Evolutionary conservation across 2,797 vertebrate genomes (phyloP).

Genomic region (Galaxias olidus): DNA sequence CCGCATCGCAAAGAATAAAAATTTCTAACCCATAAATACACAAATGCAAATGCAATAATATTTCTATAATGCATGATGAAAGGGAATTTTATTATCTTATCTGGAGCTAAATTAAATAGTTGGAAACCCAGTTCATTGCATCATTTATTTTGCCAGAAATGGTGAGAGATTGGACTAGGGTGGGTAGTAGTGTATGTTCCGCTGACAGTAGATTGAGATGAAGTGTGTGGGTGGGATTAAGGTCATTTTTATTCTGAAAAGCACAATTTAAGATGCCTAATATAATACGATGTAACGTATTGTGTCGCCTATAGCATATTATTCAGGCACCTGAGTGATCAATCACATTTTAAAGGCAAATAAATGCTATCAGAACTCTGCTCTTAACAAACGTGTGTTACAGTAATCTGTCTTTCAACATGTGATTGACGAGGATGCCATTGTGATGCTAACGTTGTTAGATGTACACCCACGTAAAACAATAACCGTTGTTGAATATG

Average conservation of each 20-base stretch:
- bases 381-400: conserved; percentile 39
- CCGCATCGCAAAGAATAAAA: background rate
- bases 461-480: conserved; percentile 10
- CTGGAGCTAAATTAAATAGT: conserved; percentile 47
- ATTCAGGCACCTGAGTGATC: conserved; percentile 37
- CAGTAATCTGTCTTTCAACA: conserved; percentile 35
- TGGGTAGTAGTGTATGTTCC: conserved; percentile 13
- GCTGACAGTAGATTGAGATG: conserved; percentile 9
- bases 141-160: conserved; percentile 62
- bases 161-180: conserved; percentile 36
- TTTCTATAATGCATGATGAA: conserved; percentile 21
- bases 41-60: background rate
- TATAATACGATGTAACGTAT: conserved; percentile 58
- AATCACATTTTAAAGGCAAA: conserved; percentile 60
- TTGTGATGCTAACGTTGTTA: conserved; percentile 22
- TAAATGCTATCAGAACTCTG: conserved; percentile 42
- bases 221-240: conserved; percentile 31
- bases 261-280: conserved; percentile 54
- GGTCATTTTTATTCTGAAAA: conserved; percentile 48
- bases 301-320: conserved; percentile 27
- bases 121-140: conserved; percentile 49
- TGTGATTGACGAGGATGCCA: conserved; percentile 21
- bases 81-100: conserved; percentile 24
- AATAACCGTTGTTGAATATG: background rate
- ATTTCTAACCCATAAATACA: background rate